Evolutionary conservation across 2,888 invertebrate species (phyloP).

Genomic region (Platerodrilus igneus): DNA sequence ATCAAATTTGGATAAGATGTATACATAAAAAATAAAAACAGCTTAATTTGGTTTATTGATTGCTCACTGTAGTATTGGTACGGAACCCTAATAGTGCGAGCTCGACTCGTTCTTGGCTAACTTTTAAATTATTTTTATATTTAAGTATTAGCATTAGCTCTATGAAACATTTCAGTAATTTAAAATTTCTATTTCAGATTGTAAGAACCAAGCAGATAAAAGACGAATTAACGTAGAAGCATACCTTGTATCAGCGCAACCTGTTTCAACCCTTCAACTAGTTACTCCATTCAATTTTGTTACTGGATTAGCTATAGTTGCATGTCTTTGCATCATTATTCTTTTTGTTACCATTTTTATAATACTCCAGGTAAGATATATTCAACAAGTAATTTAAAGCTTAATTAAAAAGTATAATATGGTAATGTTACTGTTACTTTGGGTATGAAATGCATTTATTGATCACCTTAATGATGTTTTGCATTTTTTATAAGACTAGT

Average conservation of each 20-base stretch:
- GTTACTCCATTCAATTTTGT: slow-evolving; percentile 58
- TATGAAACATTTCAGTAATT: slow-evolving; percentile 5
- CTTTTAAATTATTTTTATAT: slow-evolving; percentile 6
- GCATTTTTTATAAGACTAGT: too few species aligned
- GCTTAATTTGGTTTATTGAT: too few species aligned
- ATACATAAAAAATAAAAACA: too few species aligned
- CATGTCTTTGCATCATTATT: slow-evolving; percentile 64
- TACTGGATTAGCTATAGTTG: slow-evolving; percentile 62
- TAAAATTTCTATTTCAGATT: slow-evolving; percentile 38
- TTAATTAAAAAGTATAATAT: too few species aligned
- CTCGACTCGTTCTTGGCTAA: too few species aligned
- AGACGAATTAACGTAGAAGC: slow-evolving; percentile 47
- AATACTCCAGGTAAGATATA: slow-evolving; percentile 69
- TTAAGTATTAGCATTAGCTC: slow-evolving; percentile 4
- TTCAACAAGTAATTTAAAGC: too few species aligned
- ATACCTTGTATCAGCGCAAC: slow-evolving; percentile 44
- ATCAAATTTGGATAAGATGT: too few species aligned
- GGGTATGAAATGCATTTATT: too few species aligned
- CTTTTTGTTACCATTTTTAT: slow-evolving; percentile 68
- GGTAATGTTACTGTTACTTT: too few species aligned
- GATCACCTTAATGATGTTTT: too few species aligned
- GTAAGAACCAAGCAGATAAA: slow-evolving; percentile 46
- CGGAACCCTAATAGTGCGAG: too few species aligned
- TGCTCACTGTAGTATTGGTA: too few species aligned
- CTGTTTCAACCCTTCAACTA: slow-evolving; percentile 45